Percentiles rank a stretch among this genome's conserved stretches.
These are phyloP conservation scores for Xylocopa sonorina DNA, from an alignment of 1,140 invertebrate species.

Conservation along the genomic window DNA sequence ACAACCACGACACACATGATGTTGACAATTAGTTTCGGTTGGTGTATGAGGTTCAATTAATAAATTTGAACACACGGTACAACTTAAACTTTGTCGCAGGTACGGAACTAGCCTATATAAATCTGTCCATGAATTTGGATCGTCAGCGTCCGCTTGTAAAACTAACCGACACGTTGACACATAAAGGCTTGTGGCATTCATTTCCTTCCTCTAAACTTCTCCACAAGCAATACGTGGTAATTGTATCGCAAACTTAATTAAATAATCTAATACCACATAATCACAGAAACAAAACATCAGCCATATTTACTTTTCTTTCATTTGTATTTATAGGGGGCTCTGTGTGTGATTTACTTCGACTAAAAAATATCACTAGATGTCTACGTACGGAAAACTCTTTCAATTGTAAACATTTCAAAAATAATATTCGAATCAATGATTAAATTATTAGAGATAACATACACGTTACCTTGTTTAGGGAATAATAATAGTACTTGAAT, in stretches of 20 bases:
- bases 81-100: constrained; percentile 92
- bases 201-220: constrained; percentile 74
- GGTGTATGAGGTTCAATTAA: constrained; percentile 92
- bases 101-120: constrained; percentile 91
- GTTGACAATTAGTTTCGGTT: constrained; percentile 91
- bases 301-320: constrained; percentile 69
- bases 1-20: constrained; percentile 92
- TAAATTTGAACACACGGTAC: constrained; percentile 93
- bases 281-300: constrained; percentile 77
- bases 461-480: too few species aligned
- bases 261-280: constrained; percentile 63
- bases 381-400: constrained; percentile 5
- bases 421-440: too few species aligned
- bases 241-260: constrained; percentile 39
- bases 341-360: background rate
- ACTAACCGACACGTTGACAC: constrained; percentile 91
- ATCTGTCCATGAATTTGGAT: constrained; percentile 89
- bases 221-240: background rate
- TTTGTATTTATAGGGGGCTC: constrained; percentile 47
- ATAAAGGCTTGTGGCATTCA: constrained; percentile 93
- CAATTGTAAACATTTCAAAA: too few species aligned
- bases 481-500: too few species aligned
- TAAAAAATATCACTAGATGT: constrained; percentile 7
- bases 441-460: too few species aligned
- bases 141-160: constrained; percentile 86